Percentiles rank a stretch among this genome's conserved stretches.
phyloP scores from a whole-genome alignment of 2,888 invertebrate species.

The Deroplatys truncata region DNA sequence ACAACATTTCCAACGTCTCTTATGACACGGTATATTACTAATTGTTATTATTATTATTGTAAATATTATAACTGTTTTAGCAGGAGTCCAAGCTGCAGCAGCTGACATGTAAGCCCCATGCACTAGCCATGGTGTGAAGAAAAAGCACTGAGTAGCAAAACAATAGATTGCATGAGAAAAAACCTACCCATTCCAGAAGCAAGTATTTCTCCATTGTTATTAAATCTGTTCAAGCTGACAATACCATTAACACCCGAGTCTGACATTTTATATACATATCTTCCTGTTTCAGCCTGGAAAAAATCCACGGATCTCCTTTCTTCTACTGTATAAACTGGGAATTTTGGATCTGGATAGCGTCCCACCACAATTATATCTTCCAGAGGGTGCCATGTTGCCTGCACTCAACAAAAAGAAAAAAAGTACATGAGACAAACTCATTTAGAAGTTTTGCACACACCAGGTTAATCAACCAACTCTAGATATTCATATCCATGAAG shows the following conservation, averaged over 20 bases:
- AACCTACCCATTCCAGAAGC: conserved; percentile 30
- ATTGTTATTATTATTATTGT: too few species aligned
- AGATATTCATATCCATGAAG: too few species aligned
- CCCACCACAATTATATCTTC: conserved; percentile 44
- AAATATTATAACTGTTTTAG: too few species aligned
- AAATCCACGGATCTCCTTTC: conserved; percentile 43
- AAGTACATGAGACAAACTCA: neutral
- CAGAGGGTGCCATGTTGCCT: conserved; percentile 47
- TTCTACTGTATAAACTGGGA: conserved; percentile 10
- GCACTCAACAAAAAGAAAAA: conserved; percentile 9
- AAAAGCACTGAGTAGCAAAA: too few species aligned
- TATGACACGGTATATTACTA: too few species aligned
- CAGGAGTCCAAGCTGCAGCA: too few species aligned
- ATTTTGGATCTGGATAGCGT: conserved; percentile 41
- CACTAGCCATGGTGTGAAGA: too few species aligned
- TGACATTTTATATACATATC: conserved; percentile 36
- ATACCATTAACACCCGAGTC: conserved; percentile 33
- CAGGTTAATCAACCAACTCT: too few species aligned
- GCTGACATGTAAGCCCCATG: too few species aligned
- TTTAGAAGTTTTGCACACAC: too few species aligned
- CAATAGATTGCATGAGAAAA: neutral
- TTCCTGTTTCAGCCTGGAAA: conserved; percentile 40
- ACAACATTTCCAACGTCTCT: too few species aligned
- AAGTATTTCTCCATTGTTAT: conserved; percentile 38
- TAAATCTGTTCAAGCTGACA: conserved; percentile 41